Evolutionary conservation across 2,113 vertebrate species (phyloP), one percentile per base, ranked within the genome.

Genomic region (Lophotis ruficrista): DNA sequence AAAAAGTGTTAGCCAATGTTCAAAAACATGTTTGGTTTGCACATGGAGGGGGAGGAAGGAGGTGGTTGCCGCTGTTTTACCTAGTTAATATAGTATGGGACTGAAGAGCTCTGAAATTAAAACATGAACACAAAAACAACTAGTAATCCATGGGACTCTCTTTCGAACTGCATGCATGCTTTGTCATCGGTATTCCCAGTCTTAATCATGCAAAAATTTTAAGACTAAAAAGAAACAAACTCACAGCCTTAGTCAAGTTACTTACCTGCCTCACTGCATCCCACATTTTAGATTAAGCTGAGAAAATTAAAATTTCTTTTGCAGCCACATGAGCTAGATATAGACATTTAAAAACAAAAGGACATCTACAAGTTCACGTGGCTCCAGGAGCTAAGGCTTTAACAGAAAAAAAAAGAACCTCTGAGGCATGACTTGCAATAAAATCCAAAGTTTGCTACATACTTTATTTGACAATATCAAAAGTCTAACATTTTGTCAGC

Each of bases 261-360:
- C 31, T 56, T 19, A 56, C 54, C 54, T 12, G 12, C 35, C 54
- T 93, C 14, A 12, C 73, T 57, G 73, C 31, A 88, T 88, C 70
- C 43, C 14, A 62, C 57, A 94, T 83, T 95, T 80, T 69, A 76
- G 57, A 85, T 75, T 80, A 93, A 76, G 43, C 5, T 2, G 51
- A 73, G 60, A 69, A 17, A n/a, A 93, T 86, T 53, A 70, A 81
- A 38, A 93, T 90, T 93, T 89, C 86, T 88, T 93, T 83, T 93
- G 30, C 35, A 80, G 22, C 71, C n/a, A 73, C 64, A 50, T 1
- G 8, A 69, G 24, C n/a, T 37, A 88, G 76, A 66, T 12, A 86
- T 8, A 37, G 68, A 35, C 4, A 7, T 86, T 71, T 81, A 27
- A 83, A 94, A 93, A 47, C 23, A 51, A 73, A 87, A 93, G 47